These are phyloP conservation scores for Staurois parvus DNA, from an alignment of 2,797 vertebrate species.

Conservation along the genomic window DNA sequence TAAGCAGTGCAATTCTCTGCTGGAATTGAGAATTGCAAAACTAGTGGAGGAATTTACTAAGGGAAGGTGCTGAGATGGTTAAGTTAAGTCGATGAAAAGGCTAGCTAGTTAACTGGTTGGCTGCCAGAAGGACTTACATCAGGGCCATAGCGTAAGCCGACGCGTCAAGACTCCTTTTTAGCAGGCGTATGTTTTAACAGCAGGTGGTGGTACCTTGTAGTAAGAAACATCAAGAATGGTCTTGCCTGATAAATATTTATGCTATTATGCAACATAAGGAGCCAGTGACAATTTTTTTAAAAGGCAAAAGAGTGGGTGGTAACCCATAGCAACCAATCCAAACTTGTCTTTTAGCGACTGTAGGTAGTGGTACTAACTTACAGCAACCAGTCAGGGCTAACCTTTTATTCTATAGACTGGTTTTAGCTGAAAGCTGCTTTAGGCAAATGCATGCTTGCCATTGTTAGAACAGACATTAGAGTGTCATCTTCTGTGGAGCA, in stretches of 20 bases:
- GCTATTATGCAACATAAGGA: not conserved
- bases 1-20: slow-evolving; percentile 18
- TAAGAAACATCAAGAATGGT: not conserved
- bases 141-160: not conserved
- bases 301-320: not conserved
- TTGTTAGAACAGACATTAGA: too few relatives aligned
- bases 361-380: not conserved
- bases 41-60: slow-evolving; percentile 53
- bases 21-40: slow-evolving; percentile 36
- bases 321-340: not conserved
- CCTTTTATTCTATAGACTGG: not conserved
- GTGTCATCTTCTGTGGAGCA: not conserved
- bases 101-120: slow-evolving; percentile 42
- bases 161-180: not conserved
- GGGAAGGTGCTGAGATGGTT: slow-evolving; percentile 7
- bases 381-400: not conserved
- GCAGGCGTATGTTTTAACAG: not conserved
- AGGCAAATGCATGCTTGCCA: not conserved
- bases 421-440: not conserved
- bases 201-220: slow-evolving; percentile 1
- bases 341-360: not conserved
- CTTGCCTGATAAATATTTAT: not conserved
- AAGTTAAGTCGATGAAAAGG: slow-evolving; percentile 28
- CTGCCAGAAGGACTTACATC: not conserved
- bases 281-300: not conserved